These are phyloP conservation scores for Natator depressus DNA, from an alignment of 2,113 vertebrate genomes.

Conservation along the genomic window DNA sequence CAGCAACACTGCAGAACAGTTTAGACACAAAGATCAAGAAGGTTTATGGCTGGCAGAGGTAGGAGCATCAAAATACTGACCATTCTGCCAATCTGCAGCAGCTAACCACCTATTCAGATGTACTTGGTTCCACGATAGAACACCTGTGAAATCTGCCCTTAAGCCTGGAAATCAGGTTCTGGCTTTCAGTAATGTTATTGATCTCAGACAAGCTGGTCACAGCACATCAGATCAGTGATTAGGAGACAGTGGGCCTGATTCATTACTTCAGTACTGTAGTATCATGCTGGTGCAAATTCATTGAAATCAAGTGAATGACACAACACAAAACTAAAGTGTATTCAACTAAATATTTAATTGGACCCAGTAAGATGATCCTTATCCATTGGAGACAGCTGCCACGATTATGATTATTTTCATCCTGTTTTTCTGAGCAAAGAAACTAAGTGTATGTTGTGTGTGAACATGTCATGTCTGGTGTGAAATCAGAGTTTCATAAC, in stretches of 20 bases:
- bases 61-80: background rate
- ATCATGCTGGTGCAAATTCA: slow-evolving; percentile 7
- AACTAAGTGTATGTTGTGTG: background rate
- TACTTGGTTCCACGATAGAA: slow-evolving; percentile 3
- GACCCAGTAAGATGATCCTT: background rate
- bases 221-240: slow-evolving; percentile 8
- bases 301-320: background rate
- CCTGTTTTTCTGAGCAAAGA: background rate
- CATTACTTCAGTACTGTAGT: slow-evolving; percentile 18
- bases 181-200: background rate
- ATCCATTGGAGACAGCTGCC: slow-evolving; percentile 2
- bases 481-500: background rate
- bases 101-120: background rate
- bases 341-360: background rate
- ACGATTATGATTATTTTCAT: slow-evolving; percentile 19
- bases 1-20: background rate
- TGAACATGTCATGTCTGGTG: background rate
- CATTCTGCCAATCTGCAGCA: background rate
- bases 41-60: background rate
- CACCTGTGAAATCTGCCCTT: slow-evolving; percentile 27
- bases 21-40: background rate
- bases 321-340: background rate
- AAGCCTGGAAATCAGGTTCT: slow-evolving; percentile 13
- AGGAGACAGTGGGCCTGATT: background rate
- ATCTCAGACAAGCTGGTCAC: slow-evolving; percentile 35